Evolutionary conservation across 2,113 vertebrate genomes (phyloP).

Genomic region (Chaetodon auriga): DNA sequence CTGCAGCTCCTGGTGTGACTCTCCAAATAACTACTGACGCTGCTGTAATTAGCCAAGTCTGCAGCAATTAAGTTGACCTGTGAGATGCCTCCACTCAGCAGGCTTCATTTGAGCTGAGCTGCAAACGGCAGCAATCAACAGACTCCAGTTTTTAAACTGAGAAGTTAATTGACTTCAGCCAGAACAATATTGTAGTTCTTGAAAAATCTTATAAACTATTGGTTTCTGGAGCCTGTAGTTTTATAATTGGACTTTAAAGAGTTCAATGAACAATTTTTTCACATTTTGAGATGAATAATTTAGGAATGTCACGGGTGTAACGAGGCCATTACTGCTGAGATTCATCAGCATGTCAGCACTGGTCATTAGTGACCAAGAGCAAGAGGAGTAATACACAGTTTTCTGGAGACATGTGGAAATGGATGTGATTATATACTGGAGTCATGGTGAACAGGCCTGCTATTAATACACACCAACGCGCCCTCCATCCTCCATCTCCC

Average conservation of each 20-base stretch:
- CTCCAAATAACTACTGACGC: not conserved
- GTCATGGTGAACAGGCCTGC: conserved; percentile 71
- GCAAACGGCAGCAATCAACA: not conserved
- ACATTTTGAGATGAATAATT: not conserved
- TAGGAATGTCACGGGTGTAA: not conserved
- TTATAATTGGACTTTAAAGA: not conserved
- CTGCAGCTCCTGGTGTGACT: conserved; percentile 7
- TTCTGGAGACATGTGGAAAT: conserved; percentile 26
- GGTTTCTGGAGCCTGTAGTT: not conserved
- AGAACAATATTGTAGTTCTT: not conserved
- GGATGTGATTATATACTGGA: conserved; percentile 54
- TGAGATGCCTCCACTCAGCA: conserved; percentile 27
- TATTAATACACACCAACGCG: conserved; percentile 80
- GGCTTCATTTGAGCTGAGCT: not conserved
- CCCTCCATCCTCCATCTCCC: conserved; percentile 59
- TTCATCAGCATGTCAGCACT: conserved; percentile 12
- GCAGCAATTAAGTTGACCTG: conserved; percentile 19
- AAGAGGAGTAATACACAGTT: conserved; percentile 1
- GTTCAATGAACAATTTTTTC: not conserved
- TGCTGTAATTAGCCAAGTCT: conserved; percentile 23
- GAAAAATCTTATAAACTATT: not conserved
- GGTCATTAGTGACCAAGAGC: conserved; percentile 14
- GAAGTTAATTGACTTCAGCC: too few species aligned
- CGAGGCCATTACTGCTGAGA: not conserved
- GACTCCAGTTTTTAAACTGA: too few species aligned